phyloP scores from a whole-genome alignment of 2,113 vertebrate species.

The Camelus dromedarius region DNA sequence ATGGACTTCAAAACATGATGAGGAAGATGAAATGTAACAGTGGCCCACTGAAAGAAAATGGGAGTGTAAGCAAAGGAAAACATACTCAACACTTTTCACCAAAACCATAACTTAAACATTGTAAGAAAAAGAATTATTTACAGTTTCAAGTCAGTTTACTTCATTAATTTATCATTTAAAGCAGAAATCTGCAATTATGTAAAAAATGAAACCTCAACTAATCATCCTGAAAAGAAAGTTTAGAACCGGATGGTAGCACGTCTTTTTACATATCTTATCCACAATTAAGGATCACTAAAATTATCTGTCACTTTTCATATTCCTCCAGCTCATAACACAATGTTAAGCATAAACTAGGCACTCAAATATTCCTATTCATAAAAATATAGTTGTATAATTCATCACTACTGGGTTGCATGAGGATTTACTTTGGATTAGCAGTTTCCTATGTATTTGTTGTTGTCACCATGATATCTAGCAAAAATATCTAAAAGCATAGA shows the following conservation, averaged over 20 bases:
- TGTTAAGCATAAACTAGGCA: background rate
- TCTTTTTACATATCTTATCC: background rate
- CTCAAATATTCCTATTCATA: background rate
- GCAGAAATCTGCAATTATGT: background rate
- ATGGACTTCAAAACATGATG: slow-evolving; percentile 98
- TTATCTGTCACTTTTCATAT: background rate
- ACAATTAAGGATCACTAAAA: slow-evolving; percentile 18
- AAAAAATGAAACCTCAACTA: slow-evolving; percentile 33
- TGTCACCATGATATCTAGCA: background rate
- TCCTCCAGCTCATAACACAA: background rate
- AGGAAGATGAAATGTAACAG: slow-evolving; percentile 98
- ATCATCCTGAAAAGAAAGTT: background rate
- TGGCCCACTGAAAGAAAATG: slow-evolving; percentile 93
- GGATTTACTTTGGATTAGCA: background rate
- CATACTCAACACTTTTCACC: background rate
- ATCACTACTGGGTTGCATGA: background rate
- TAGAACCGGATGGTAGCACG: background rate
- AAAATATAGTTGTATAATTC: background rate
- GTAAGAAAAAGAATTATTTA: slow-evolving; percentile 40
- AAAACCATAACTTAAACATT: background rate
- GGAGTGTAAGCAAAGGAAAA: slow-evolving; percentile 36
- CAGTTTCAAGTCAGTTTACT: slow-evolving; percentile 13
- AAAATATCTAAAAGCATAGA: background rate
- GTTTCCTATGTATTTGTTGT: background rate
- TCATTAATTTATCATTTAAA: background rate